Base-by-base conservation (phyloP, 2,797 vertebrate species). In the Pseudochirops cupreus region DNA sequence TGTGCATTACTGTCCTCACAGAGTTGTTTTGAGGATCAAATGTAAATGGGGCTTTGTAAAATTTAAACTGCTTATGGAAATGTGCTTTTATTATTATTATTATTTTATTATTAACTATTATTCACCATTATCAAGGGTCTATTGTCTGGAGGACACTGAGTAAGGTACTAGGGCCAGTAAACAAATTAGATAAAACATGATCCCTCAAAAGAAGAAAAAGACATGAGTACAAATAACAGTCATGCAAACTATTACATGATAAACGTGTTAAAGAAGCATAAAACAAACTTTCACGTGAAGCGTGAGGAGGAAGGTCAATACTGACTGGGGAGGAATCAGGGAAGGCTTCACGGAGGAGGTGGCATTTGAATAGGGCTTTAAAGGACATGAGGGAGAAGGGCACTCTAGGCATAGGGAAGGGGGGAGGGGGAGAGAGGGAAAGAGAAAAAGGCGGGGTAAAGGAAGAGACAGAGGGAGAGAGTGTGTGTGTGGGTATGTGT, bases 371-470 rank as follows among this genome's bases (percentile, higher is more conserved):
- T 26, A 87, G 31, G n/a, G n/a, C 18, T 82, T 82, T 82, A 82
- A 46, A 82, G 16, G 67, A 82, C 9, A 59, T 59, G 58, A 59
- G 31, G 59, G 59, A 33, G 29, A 31, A 62, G 29, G 29, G 31
- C 11, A 59, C 31, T 59, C 11, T 13, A 59, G 58, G 29, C 58
- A 59, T 31, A 31, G 58, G 26, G 57, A 29, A 58, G 57, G 24
- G 56, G 26, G 56, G 18, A 4, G 24, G 56, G 56, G 56, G 3
- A 56, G 56, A 5, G 18, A 1, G 18, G 4, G 16, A 5, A 21
- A 10, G 57, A 2, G 26, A 7, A 26, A 10, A 9, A 29, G 28
- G 3, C 0, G 1, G 57, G 11, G 57, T 3, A 26, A 21, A 9
- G 57, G 0, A 2, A 59, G 57, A 29, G 57, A 10, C 10, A 31